These are phyloP conservation scores for Scaptomyza parva DNA, from an alignment of 2,888 invertebrate species.

Conservation along the genomic window DNA sequence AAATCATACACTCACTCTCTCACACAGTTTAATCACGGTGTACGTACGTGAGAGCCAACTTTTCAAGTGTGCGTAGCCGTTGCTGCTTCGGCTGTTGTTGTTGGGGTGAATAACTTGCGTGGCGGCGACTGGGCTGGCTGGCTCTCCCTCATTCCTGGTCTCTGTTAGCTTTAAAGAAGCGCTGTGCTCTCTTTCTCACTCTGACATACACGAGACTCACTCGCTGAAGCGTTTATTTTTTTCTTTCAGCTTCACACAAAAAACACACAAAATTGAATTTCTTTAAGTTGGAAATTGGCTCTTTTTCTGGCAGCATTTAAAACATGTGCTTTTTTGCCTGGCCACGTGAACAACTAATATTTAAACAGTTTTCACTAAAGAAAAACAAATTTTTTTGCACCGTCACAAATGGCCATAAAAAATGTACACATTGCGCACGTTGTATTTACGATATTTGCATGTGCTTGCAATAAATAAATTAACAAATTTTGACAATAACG, in stretches of 20 bases:
- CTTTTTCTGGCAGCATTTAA: conserved; percentile 49
- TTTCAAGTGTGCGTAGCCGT: conserved; percentile 49
- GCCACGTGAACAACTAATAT: conserved; percentile 66
- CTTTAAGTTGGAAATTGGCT: conserved; percentile 71
- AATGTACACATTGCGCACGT: conserved; percentile 43
- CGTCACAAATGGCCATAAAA: conserved; percentile 42
- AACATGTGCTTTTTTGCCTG: conserved; percentile 58
- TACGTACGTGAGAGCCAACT: conserved; percentile 67
- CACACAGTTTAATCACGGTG: conserved; percentile 48
- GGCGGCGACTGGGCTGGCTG: conserved; percentile 74
- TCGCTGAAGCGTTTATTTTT: conserved; percentile 53
- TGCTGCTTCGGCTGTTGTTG: conserved; percentile 60
- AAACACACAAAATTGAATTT: conserved; percentile 71
- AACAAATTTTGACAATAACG: conserved; percentile 40
- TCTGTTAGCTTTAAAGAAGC: conserved; percentile 50
- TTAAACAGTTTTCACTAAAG: conserved; percentile 47
- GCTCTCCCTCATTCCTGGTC: conserved; percentile 67
- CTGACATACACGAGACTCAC: conserved; percentile 35
- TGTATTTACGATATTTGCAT: conserved; percentile 31
- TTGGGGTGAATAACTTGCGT: conserved; percentile 80
- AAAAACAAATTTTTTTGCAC: conserved; percentile 37
- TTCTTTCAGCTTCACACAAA: conserved; percentile 54
- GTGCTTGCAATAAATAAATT: conserved; percentile 32
- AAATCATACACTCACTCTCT: conserved; percentile 47
- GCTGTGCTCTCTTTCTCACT: conserved; percentile 47